phyloP scores from a whole-genome alignment of 2,797 vertebrate species.

The Parotocinclus haroldoi region DNA sequence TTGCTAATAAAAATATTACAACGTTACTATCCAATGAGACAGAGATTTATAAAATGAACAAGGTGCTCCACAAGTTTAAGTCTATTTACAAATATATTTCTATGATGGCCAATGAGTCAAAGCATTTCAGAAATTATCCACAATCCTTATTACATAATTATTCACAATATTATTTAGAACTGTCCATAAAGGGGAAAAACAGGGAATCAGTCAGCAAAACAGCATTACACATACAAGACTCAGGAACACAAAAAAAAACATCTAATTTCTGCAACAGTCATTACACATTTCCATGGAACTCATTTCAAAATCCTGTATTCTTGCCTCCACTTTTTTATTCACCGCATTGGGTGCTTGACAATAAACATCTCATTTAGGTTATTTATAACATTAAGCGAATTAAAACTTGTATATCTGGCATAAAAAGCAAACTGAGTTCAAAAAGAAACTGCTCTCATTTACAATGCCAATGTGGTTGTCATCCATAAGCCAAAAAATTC shows the following conservation, averaged over 20 bases:
- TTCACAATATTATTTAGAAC: too few species aligned
- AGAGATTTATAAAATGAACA: too few species aligned
- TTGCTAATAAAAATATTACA: too few species aligned
- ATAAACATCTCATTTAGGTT: conserved; percentile 32
- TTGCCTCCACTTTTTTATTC: conserved; percentile 4
- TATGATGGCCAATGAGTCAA: too few species aligned
- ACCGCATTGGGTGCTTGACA: not conserved
- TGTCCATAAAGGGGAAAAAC: too few species aligned
- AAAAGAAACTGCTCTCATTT: conserved; percentile 7
- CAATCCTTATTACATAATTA: too few species aligned
- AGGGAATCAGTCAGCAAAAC: too few species aligned
- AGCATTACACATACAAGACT: conserved; percentile 17
- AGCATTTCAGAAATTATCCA: too few species aligned
- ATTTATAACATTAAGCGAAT: conserved; percentile 34
- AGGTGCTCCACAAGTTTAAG: too few species aligned
- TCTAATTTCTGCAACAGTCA: conserved; percentile 35
- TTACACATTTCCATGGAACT: conserved; percentile 21
- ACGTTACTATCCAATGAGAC: too few species aligned
- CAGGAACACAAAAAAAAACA: conserved; percentile 41
- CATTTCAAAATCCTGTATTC: conserved; percentile 20
- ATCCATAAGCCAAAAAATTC: not conserved
- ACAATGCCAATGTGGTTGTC: not conserved
- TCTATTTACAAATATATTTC: too few species aligned
- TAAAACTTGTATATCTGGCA: conserved; percentile 13
- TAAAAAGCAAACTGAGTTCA: conserved; percentile 1